Evolutionary conservation across 2,888 invertebrate species (phyloP).

Genomic region (Patella depressa): DNA sequence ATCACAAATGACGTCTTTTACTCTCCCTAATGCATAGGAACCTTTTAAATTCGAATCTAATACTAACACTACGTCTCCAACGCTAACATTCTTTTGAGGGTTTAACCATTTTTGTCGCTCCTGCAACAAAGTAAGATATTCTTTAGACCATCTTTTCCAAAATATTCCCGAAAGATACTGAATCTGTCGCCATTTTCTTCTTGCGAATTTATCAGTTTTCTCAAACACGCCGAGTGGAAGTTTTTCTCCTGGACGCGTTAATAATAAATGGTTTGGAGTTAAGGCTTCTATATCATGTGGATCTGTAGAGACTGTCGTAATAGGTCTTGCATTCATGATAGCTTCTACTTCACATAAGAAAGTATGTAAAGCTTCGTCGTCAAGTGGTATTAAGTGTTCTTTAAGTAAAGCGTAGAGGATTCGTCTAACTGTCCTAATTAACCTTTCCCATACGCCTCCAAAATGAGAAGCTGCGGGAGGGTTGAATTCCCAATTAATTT

Average conservation of each 20-base stretch:
- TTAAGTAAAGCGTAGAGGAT: conserved; percentile 26
- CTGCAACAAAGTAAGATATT: too few relatives aligned
- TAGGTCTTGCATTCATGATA: conserved; percentile 33
- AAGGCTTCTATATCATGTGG: conserved; percentile 27
- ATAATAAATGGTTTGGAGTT: conserved; percentile 37
- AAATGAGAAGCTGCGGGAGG: conserved; percentile 37
- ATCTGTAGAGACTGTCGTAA: conserved; percentile 26
- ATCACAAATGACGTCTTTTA: too few relatives aligned
- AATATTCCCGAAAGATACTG: conserved; percentile 39
- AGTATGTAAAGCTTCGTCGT: conserved; percentile 34
- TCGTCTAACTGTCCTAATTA: conserved; percentile 30
- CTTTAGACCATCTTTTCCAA: too few relatives aligned
- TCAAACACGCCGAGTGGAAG: conserved; percentile 33
- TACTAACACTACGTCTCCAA: too few relatives aligned
- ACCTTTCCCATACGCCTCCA: conserved; percentile 40
- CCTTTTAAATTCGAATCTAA: too few relatives aligned
- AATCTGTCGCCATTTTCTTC: conserved; percentile 36
- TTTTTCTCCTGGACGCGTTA: conserved; percentile 4
- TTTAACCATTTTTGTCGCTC: too few relatives aligned
- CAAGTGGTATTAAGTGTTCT: conserved; percentile 22
- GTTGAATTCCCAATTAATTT: conserved; percentile 38
- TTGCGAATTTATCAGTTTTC: conserved; percentile 28
- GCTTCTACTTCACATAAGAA: conserved; percentile 35
- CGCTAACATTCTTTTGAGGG: too few relatives aligned
- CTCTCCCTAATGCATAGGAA: too few relatives aligned